A percentile compares a stretch with the other conserved stretches of the same genome.
phyloP scores from a whole-genome alignment of 2,888 invertebrate genomes.

The Taenaris catops region DNA sequence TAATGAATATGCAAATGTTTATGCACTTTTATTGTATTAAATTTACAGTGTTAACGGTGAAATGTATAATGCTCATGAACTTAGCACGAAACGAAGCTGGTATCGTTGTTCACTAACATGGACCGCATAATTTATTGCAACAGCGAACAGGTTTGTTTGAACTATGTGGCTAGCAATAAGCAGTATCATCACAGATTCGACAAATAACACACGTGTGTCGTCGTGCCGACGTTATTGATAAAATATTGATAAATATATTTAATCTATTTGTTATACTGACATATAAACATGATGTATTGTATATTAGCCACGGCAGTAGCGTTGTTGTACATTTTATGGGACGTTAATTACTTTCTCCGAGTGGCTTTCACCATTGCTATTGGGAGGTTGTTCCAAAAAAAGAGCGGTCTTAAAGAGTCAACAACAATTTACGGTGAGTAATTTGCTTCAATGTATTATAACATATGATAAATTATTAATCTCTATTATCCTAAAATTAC shows the following conservation, averaged over 20 bases:
- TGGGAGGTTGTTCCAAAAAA: conserved; percentile 85
- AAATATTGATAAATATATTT: neutral
- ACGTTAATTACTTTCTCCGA: conserved; percentile 89
- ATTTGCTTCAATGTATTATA: too few species aligned
- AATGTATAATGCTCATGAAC: too few species aligned
- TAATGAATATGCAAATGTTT: too few species aligned
- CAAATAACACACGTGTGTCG: conserved; percentile 7
- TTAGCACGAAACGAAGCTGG: too few species aligned
- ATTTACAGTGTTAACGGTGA: too few species aligned
- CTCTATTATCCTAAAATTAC: too few species aligned
- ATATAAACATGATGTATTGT: conserved; percentile 50
- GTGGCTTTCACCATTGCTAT: conserved; percentile 84
- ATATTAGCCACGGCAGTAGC: conserved; percentile 54
- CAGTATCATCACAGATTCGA: neutral
- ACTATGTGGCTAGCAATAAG: neutral
- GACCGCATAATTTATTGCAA: too few species aligned
- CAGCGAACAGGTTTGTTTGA: too few species aligned
- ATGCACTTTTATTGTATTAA: too few species aligned
- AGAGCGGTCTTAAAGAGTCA: conserved; percentile 84
- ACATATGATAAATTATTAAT: too few species aligned
- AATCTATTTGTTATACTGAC: conserved; percentile 1
- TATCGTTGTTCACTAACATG: too few species aligned
- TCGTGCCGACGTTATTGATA: too few species aligned
- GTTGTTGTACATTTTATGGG: conserved; percentile 85
- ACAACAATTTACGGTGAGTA: conserved; percentile 87